Evolutionary conservation across 2,888 invertebrate species (phyloP), one percentile per base, ranked within the genome.

Genomic region (Tridacna crocea): DNA sequence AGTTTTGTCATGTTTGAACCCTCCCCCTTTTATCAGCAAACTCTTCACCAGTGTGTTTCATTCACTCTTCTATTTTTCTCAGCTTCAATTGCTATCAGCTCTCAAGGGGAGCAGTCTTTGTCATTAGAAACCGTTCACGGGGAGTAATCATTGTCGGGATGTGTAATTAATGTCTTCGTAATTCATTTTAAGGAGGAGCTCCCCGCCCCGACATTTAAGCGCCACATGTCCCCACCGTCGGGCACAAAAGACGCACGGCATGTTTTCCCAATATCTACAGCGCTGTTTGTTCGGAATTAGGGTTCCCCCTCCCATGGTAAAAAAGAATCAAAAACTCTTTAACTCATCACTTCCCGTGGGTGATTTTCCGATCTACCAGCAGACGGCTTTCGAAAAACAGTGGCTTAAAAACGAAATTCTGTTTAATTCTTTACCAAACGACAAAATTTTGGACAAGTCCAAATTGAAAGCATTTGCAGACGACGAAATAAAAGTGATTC

Each of bases 151-250:
- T 83, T 83, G 77, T 80, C 68, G 48, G 27, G 72, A 58, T 26
- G 15, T 58, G 79, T 81, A 84, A 84, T 84, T 84, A 81, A 82
- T 81, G 84, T 84, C 81, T 81, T 84, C 77, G 81, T 84, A 84
- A 84, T 84, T 84, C 81, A 84, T 75, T 81, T 81, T 63, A 75
- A 84, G 84, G 84, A 82, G 81, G 84, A 51, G 47, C 58, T 73
- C 55, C 77, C 78, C 84, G 84, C 84, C 84, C 84, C 60, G 36
- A 77, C 75, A 81, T 84, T 84, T 79, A 72, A 79, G 58, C 81
- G 77, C 84, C 84, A 84, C 84, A 84, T 84, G 84, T 81, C 70
- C 70, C 51, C 24, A 51, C 48, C 46, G 51, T 70, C 51, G 51
- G 22, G 26, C 48, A 70, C 70, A 70, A 70, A 70, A 70, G 70